These are phyloP conservation scores for Drosophila falleni DNA, from an alignment of 2,888 invertebrate species.

Conservation along the genomic window DNA sequence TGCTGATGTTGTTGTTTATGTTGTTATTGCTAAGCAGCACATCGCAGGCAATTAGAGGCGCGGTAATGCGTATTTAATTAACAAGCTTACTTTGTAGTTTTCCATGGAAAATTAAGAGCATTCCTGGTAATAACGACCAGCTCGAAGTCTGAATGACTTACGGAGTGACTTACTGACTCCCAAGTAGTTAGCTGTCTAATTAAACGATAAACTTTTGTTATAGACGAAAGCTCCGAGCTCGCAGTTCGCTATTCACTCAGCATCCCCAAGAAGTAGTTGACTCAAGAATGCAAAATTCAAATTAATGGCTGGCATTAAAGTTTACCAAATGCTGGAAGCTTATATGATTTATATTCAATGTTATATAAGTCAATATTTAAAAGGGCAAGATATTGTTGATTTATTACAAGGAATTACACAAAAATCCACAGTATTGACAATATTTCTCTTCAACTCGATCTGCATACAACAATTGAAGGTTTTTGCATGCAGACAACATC, in stretches of 20 bases:
- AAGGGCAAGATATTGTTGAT: conserved; percentile 10
- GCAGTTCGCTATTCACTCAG: conserved; percentile 4
- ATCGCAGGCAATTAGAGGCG: conserved; percentile 74
- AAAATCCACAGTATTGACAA: conserved; percentile 1
- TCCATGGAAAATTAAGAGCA: conserved; percentile 70
- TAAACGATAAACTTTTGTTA: conserved; percentile 67
- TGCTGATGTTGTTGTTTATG: conserved; percentile 35
- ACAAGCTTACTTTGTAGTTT: conserved; percentile 78
- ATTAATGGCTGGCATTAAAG: conserved; percentile 21
- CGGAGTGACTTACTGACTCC: conserved; percentile 46
- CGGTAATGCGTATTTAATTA: conserved; percentile 81
- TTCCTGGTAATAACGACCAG: conserved; percentile 49
- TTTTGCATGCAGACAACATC: conserved; percentile 36
- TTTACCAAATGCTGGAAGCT: conserved; percentile 26
- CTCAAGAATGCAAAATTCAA: conserved; percentile 39
- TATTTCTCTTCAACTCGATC: conserved; percentile 3
- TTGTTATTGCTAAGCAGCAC: conserved; percentile 58
- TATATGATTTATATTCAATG: conserved; percentile 5
- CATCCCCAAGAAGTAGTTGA: conserved; percentile 3
- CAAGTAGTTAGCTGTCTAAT: conserved; percentile 66
- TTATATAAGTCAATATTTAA: conserved; percentile 24
- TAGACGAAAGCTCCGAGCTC: conserved; percentile 41
- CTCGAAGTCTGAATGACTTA: conserved; percentile 46
- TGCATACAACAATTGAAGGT: background rate
- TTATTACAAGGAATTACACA: conserved; percentile 10